Conservation (phyloP, 2,888 invertebrate genomes). For the Periphyllus acericola region DNA sequence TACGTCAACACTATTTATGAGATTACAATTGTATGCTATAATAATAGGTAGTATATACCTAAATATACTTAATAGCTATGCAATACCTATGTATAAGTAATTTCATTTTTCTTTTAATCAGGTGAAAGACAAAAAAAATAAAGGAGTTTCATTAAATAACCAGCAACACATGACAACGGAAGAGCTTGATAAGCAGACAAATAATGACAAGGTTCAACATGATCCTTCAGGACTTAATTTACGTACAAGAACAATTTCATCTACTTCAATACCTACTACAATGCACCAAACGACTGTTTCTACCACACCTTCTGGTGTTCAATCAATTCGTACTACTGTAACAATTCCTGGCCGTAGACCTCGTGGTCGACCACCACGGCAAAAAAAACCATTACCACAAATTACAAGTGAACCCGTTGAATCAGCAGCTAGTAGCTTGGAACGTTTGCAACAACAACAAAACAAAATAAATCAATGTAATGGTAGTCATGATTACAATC, state of each 20-base stretch:
- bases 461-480: neutral
- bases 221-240: conserved; percentile 37
- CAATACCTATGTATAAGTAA: neutral
- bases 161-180: neutral
- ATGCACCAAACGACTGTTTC: conserved; percentile 14
- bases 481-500: neutral
- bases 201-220: conserved; percentile 4
- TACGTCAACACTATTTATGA: too few species aligned
- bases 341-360: neutral
- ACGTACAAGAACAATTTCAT: conserved; percentile 48
- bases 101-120: conserved; percentile 1
- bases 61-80: too few species aligned
- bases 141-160: neutral
- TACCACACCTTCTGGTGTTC: neutral
- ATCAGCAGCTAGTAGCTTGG: neutral
- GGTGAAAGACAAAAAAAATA: conserved; percentile 27
- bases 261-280: neutral
- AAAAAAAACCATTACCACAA: conserved; percentile 14
- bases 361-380: conserved; percentile 28
- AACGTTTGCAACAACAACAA: conserved; percentile 5
- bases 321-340: neutral
- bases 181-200: neutral
- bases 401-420: neutral
- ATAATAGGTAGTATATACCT: too few species aligned
- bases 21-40: neutral